These are phyloP conservation scores for Dromas ardeola DNA, from an alignment of 2,113 vertebrate genomes.

Conservation along the genomic window DNA sequence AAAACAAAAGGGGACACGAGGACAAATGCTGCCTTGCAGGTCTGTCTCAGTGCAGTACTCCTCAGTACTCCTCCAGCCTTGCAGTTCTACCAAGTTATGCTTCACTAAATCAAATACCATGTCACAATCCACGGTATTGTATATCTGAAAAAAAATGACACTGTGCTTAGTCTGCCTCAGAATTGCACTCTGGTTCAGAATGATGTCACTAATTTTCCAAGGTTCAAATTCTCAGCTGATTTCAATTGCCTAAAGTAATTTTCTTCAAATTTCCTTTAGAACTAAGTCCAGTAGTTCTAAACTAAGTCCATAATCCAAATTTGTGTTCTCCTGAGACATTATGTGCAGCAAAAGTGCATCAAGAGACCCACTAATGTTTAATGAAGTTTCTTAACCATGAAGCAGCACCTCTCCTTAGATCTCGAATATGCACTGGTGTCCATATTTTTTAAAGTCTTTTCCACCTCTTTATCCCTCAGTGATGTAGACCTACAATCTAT, in stretches of 20 bases:
- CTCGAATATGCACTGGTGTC: not conserved
- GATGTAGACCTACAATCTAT: not conserved
- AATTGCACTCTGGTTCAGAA: not conserved
- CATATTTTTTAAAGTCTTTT: not conserved
- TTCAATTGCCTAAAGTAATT: not conserved
- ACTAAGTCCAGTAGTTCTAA: not conserved
- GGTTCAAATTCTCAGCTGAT: not conserved
- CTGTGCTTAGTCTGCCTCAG: not conserved
- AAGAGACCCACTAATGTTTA: not conserved
- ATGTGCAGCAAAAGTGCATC: not conserved
- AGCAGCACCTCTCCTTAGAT: not conserved
- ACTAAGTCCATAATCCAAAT: not conserved
- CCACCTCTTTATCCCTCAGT: not conserved
- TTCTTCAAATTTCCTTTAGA: not conserved
- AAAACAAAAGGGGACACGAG: not conserved
- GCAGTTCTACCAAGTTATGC: not conserved
- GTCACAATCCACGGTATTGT: not conserved
- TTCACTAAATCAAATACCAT: not conserved
- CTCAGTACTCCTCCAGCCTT: not conserved
- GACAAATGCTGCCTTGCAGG: not conserved
- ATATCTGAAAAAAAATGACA: not conserved
- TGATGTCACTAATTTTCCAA: not conserved
- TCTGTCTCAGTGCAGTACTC: not conserved
- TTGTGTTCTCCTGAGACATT: not conserved
- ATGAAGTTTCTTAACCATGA: not conserved